Base-by-base conservation (phyloP, 1,140 invertebrate species). In the Schlechtendalia chinensis region DNA sequence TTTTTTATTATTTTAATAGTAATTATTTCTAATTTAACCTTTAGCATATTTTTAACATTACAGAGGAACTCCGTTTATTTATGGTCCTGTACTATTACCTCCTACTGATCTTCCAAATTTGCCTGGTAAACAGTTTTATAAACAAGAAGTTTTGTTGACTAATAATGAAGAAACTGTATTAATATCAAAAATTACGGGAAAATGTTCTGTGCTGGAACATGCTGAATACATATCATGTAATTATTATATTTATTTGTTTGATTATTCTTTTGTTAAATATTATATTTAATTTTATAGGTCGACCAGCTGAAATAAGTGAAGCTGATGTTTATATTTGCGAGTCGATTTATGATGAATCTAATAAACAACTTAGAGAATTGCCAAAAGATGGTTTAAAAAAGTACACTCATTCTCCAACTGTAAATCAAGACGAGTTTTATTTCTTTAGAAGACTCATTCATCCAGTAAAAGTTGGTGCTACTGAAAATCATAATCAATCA, bases 301-400 rank as follows among this genome's bases (percentile, higher is more conserved):
- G 98, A 19, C 92, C 93, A 32, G 99, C 97, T 0, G 97, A 99
- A 89, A 93, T 98, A 82, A 87, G 91, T 1, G 98, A 99, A 86
- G 89, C 90, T 75, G 96, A 99, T 87, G 90, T 98, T 8, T 99
- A 91, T 85, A 91, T 99, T 24, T 98, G 96, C 86, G 96, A 98
- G 86, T 95, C 92, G 0, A 89, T 94, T 75, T 98, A 98, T 84
- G 93, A 97, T 84, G 96, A 98, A 86, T 89, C 91, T 22, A 94
- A 94, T 84, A 91, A 93, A 82, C 88, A 93, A 59, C 90, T 95
- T 17, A 89, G 90, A 56, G 94, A 95, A 85, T 86, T 96, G 1
- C 88, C 89, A 19, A 87, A 88, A 63, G 90, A 92, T 22, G 93
- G 92, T 6, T 85, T 95, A 65, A 91, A 96, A 86, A 96, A 95